Conservation (phyloP, 2,797 vertebrate species). For the Xiphorhynchus erythropygius region DNA sequence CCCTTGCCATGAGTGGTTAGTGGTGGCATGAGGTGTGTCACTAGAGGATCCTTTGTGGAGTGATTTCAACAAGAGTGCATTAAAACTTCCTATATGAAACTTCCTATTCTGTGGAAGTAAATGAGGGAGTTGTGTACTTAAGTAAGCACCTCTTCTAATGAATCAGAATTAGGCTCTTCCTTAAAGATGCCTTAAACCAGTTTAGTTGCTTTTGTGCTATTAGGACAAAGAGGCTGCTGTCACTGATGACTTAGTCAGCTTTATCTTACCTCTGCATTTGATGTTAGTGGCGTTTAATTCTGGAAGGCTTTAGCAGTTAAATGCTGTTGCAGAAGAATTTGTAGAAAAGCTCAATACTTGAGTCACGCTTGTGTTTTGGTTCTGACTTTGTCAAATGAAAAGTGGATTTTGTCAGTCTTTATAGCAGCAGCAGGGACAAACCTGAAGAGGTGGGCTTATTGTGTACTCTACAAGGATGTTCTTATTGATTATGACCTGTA, state of each 20-base stretch:
- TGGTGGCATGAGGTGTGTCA: accelerated
- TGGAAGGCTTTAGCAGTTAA: background rate
- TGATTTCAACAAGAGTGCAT: background rate
- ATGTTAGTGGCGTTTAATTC: background rate
- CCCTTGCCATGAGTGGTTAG: background rate
- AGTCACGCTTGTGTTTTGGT: background rate
- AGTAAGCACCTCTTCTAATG: background rate
- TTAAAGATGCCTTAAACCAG: background rate
- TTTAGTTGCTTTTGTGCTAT: background rate
- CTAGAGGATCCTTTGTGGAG: accelerated
- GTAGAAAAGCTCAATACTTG: background rate
- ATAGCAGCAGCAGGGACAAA: background rate
- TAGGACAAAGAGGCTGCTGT: background rate
- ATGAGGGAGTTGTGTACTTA: background rate
- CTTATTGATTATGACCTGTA: background rate
- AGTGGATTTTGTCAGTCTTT: background rate
- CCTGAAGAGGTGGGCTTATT: background rate
- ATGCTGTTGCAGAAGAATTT: background rate
- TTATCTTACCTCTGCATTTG: background rate
- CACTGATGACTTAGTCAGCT: background rate
- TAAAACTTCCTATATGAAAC: background rate
- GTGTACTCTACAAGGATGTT: background rate
- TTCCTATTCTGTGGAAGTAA: background rate
- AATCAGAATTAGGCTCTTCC: background rate
- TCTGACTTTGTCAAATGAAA: background rate